Evolutionary conservation across 2,888 invertebrate genomes (phyloP), one percentile per base, ranked within the genome.

Genomic region (Tubulanus polymorphus): DNA sequence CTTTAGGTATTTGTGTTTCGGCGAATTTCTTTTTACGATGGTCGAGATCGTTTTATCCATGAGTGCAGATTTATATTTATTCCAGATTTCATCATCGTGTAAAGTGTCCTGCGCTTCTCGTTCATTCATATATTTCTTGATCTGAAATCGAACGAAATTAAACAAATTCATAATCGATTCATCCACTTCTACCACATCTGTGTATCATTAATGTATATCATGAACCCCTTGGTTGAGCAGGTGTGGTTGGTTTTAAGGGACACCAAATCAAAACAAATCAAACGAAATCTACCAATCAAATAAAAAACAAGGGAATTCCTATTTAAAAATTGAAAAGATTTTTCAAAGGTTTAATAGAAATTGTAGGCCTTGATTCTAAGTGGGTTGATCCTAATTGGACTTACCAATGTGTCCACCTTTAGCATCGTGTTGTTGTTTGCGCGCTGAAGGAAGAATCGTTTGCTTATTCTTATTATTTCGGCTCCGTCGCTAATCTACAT

Each of bases 351-450:
- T n/a, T n/a, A n/a, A n/a, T n/a, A n/a, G n/a, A n/a, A n/a, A n/a
- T n/a, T n/a, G n/a, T n/a, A n/a, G n/a, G n/a, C n/a, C n/a, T n/a
- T n/a, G n/a, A n/a, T n/a, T n/a, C n/a, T n/a, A n/a, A n/a, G n/a
- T n/a, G n/a, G n/a, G n/a, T n/a, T n/a, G n/a, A n/a, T n/a, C n/a
- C n/a, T n/a, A n/a, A n/a, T n/a, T n/a, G n/a, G n/a, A 59, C 67
- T 61, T 61, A 76, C 76, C 73, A 75, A 72, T 8, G 72, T 75
- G 53, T 75, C 75, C 15, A 76, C 72, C 49, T 73, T 69, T n/a
- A 76, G 64, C 74, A 76, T 75, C 1, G 75, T 75, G 61, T 76
- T 75, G 57, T 76, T 75, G 54, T 68, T 65, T 15, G 75, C 76
- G 61, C 73, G 65, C 51, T 70, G 69, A 15, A 75, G 62, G 61